Base-by-base conservation (phyloP, 1,140 invertebrate species). In the Mylabris phalerata region DNA sequence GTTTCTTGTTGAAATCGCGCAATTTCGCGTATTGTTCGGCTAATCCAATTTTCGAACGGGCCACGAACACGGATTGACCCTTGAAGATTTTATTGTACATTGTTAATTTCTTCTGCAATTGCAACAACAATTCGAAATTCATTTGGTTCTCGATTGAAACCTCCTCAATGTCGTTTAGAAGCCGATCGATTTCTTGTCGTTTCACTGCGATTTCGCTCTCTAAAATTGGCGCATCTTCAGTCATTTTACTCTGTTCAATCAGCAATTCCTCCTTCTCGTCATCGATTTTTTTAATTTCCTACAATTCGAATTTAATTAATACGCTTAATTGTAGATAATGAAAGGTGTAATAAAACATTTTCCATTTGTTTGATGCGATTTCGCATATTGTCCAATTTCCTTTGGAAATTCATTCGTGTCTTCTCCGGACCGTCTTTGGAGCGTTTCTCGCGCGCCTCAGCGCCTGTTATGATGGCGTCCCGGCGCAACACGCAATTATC, bases 401-500 rank as follows among this genome's bases (percentile, higher is more conserved):
- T 59, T 47, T 63, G 61, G 55, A 76, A 67, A 62, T 75, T 67
- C 10, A 74, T 61, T 19, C 70, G 50, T 9, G 64, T 71, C 59
- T 72, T 69, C 24, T 67, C 59, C 27, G 52, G 55, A 11, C 48
- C 61, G 10, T 44, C 48, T 55, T 65, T 66, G n/a, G 68, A 63
- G 6, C 73, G 73, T 47, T 81, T 82, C 51, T 84, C 78, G 49
- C 79, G 79, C 1, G 79, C 78, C 39, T 79, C 75, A 2, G 83
- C 80, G 55, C 73, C 71, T 25, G 82, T 78, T 47, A 84, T 75
- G 48, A 88, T 85, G 48, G 79, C 75, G 45, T 89, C 88, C 43
- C 89, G 77, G 60, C 86, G 79, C 11, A 80, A 80, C 9, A 92
- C 80, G 64, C 87, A 87, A 64, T 85, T 78, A 44, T 90, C 87